phyloP scores from a whole-genome alignment of 2,797 vertebrate genomes.

The Morus bassanus region DNA sequence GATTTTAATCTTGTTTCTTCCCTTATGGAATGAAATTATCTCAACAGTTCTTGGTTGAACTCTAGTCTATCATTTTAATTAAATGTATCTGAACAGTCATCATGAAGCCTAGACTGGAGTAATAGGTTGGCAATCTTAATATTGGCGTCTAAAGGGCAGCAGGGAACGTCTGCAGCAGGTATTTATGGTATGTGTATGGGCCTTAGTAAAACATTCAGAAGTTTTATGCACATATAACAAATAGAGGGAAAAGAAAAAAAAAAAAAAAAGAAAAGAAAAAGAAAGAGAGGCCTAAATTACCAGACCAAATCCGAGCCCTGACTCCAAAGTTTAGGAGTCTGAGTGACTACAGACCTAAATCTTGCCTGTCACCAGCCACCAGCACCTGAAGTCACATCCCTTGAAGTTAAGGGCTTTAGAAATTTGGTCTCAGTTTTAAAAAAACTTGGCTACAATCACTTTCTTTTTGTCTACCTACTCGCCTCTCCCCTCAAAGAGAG shows the following conservation, averaged over 20 bases:
- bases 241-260: neutral
- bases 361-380: neutral
- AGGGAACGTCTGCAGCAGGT: neutral
- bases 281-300: neutral
- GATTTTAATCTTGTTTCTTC: slow-evolving; percentile 40
- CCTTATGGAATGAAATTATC: neutral
- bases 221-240: neutral
- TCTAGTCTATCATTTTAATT: slow-evolving; percentile 23
- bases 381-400: neutral
- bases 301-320: neutral
- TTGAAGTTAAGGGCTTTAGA: neutral
- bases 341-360: neutral
- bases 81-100: neutral
- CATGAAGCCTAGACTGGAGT: neutral
- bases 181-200: neutral
- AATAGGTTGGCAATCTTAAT: neutral
- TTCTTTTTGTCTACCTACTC: neutral
- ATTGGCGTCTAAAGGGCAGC: neutral
- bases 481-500: neutral
- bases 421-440: neutral
- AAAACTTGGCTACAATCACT: neutral
- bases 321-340: neutral
- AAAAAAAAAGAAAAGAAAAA: too few relatives aligned
- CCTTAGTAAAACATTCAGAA: neutral
- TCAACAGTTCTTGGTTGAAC: neutral